Conservation (phyloP, 2,888 invertebrate genomes). For the Deroplatys truncata region DNA sequence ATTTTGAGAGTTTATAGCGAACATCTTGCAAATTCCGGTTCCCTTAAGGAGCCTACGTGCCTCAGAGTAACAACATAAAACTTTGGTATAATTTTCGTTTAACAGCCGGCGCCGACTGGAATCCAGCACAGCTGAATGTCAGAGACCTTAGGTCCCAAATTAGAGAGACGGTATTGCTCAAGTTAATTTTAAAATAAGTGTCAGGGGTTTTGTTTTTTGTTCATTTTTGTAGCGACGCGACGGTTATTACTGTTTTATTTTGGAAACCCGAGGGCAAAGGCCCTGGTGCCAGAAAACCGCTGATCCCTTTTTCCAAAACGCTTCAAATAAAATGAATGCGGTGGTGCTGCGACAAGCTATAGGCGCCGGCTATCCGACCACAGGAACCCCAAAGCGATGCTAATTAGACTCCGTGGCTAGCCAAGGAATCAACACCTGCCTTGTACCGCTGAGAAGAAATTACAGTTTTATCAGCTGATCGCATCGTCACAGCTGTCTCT, state of each 20-base stretch:
- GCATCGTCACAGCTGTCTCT: neutral
- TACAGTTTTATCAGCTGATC: neutral
- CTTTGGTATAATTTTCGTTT: no score
- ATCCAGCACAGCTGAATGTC: no score
- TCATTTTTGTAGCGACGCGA: neutral
- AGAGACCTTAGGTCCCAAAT: no score
- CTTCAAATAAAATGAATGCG: neutral
- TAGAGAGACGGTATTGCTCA: no score
- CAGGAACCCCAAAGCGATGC: neutral
- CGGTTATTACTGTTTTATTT: neutral
- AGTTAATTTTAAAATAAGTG: no score
- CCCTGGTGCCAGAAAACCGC: neutral
- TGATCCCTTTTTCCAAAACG: neutral
- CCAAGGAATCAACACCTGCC: neutral
- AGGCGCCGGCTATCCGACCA: neutral
- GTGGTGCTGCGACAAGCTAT: neutral
- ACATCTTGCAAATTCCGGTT: no score
- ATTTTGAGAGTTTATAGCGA: no score
- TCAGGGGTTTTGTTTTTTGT: no score
- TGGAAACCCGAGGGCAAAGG: neutral
- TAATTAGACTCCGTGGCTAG: neutral
- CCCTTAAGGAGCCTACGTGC: no score
- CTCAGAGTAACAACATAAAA: no score
- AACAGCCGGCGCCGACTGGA: no score
- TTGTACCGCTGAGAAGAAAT: neutral